These are phyloP conservation scores for Hipparchia semele DNA, from an alignment of 2,888 invertebrate species.

Conservation along the genomic window DNA sequence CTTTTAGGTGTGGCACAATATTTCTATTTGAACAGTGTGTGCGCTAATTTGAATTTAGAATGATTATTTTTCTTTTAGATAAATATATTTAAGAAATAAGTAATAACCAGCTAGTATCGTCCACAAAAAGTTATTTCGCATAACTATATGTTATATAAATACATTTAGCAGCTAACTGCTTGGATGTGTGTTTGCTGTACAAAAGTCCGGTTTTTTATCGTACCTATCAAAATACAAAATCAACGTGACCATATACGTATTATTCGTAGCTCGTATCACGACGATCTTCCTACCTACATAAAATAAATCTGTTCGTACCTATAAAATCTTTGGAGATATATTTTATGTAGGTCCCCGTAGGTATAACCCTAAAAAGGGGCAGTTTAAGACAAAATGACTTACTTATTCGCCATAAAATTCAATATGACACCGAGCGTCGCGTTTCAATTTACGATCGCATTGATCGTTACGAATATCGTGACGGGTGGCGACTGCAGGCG, in stretches of 20 bases:
- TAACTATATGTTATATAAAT: too few species aligned
- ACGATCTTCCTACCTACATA: conserved; percentile 1
- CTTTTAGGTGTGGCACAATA: too few species aligned
- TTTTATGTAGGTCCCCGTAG: conserved; percentile 23
- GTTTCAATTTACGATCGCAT: conserved; percentile 69
- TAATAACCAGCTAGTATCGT: too few species aligned
- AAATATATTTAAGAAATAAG: too few species aligned
- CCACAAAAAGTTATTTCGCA: too few species aligned
- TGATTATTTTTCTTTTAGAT: too few species aligned
- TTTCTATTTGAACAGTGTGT: too few species aligned
- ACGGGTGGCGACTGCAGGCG: conserved; percentile 44
- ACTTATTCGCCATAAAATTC: conserved; percentile 67
- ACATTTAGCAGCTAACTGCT: too few species aligned
- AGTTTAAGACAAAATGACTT: conserved; percentile 46
- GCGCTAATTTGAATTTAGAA: too few species aligned
- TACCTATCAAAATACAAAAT: background rate
- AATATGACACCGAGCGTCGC: conserved; percentile 65
- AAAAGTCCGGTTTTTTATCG: too few species aligned
- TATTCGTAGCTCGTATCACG: background rate
- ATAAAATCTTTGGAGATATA: conserved; percentile 23
- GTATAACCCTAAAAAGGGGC: conserved; percentile 38
- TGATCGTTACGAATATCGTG: conserved; percentile 69
- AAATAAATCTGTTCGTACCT: conserved; percentile 18
- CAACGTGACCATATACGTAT: background rate
- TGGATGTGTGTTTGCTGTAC: too few species aligned